A percentile compares a stretch with the other conserved stretches of the same genome.
phyloP scores from a whole-genome alignment of 2,888 invertebrate genomes.

The Strigamia maritima region DNA sequence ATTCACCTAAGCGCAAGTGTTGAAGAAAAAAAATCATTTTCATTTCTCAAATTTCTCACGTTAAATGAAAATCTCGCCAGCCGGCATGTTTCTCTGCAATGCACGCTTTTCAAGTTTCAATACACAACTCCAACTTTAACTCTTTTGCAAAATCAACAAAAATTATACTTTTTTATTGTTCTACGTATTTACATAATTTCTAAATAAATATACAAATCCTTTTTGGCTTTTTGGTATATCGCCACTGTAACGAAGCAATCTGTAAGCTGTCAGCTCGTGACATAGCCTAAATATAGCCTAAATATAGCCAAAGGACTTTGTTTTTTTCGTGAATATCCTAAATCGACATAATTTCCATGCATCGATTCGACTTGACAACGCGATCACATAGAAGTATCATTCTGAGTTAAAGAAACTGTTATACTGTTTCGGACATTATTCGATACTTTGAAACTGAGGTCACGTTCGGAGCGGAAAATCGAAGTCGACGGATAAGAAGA shows the following conservation, averaged over 20 bases:
- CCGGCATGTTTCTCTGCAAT: too few relatives aligned
- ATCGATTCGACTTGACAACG: not conserved
- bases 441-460: not conserved
- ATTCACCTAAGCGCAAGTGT: too few relatives aligned
- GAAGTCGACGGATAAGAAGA: not conserved
- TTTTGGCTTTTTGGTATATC: not conserved
- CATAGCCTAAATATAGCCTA: not conserved
- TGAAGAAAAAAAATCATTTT: too few relatives aligned
- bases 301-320: not conserved
- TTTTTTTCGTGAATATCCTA: not conserved
- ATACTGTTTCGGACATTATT: not conserved
- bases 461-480: conserved; percentile 1
- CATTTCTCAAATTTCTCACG: not conserved
- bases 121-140: not conserved
- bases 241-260: not conserved
- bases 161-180: not conserved
- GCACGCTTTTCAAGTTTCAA: not conserved
- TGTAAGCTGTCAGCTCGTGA: conserved; percentile 3
- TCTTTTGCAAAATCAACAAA: not conserved
- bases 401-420: not conserved
- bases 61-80: not conserved
- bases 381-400: not conserved
- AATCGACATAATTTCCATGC: not conserved
- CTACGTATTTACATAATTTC: not conserved
- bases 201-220: conserved; percentile 12